Evolutionary conservation across 1,140 invertebrate genomes (phyloP).

Genomic region (Coelopa frigida): DNA sequence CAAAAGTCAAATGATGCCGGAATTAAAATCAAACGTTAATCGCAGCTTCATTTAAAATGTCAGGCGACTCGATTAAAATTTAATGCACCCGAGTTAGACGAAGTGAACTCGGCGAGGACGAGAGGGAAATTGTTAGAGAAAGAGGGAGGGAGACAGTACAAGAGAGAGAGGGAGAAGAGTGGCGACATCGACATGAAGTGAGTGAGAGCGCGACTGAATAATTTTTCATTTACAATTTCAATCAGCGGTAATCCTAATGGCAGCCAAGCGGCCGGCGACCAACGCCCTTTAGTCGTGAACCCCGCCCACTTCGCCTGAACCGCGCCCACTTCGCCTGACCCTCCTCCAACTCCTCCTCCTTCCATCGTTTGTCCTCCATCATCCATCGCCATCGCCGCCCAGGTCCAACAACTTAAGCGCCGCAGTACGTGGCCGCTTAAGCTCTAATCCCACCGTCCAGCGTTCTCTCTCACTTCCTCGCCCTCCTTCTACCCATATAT

Average conservation of each 20-base stretch:
- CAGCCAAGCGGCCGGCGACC: no score
- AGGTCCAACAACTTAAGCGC: no score
- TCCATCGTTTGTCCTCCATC: no score
- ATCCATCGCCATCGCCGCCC: no score
- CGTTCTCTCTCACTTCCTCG: no score
- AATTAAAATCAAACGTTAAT: slow-evolving; percentile 14
- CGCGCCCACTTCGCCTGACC: no score
- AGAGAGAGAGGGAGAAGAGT: background rate
- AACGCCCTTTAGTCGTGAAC: no score
- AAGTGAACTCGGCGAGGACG: slow-evolving; percentile 31
- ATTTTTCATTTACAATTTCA: slow-evolving; percentile 45
- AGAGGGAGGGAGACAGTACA: slow-evolving; percentile 14
- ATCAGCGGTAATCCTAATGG: slow-evolving; percentile 42
- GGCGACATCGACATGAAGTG: slow-evolving; percentile 9
- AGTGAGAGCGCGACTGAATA: slow-evolving; percentile 21
- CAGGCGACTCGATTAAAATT: slow-evolving; percentile 12
- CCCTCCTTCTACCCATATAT: no score
- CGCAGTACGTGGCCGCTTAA: no score
- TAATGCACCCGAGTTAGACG: slow-evolving; percentile 2
- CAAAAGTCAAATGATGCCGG: slow-evolving; percentile 5
- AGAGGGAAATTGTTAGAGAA: slow-evolving; percentile 28
- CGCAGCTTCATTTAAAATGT: slow-evolving; percentile 13
- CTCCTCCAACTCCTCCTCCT: no score
- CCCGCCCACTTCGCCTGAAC: background rate
- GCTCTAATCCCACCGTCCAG: no score